phyloP scores from a whole-genome alignment of 53 echinoderm and acorn worm genomes.

The Henricia sp. region DNA sequence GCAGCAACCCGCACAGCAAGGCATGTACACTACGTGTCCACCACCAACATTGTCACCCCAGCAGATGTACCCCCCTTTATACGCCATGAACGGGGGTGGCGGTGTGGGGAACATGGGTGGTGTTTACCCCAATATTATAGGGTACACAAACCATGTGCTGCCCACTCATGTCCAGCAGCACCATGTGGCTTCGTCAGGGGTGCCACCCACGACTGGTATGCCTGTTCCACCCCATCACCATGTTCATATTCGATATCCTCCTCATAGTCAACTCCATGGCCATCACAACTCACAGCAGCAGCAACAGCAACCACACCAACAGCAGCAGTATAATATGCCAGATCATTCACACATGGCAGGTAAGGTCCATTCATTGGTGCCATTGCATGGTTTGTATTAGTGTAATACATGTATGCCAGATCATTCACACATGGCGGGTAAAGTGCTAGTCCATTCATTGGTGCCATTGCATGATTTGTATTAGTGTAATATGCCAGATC shows the following conservation, averaged over 20 bases:
- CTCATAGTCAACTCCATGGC: conserved; percentile 47
- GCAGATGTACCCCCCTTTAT: conserved; percentile 55
- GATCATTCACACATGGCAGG: conserved; percentile 74
- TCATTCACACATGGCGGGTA: too few species aligned
- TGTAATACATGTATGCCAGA: not conserved
- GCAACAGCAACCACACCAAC: conserved; percentile 69
- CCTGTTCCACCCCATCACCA: conserved; percentile 48
- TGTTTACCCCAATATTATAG: conserved; percentile 75
- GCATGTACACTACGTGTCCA: conserved; percentile 51
- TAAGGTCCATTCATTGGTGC: conserved; percentile 49
- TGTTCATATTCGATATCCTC: conserved; percentile 81
- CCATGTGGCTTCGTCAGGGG: conserved; percentile 28
- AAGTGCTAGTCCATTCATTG: too few species aligned
- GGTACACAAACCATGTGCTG: conserved; percentile 75
- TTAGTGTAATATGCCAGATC: too few species aligned
- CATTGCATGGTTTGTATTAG: conserved; percentile 26
- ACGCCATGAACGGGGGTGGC: conserved; percentile 66
- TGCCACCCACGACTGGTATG: conserved; percentile 61
- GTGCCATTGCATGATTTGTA: too few species aligned
- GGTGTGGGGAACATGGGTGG: conserved; percentile 64
- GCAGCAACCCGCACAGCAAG: conserved; percentile 58
- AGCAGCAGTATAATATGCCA: conserved; percentile 64
- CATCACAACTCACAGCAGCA: conserved; percentile 57
- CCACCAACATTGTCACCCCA: conserved; percentile 39
- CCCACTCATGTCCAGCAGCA: conserved; percentile 79